A percentile compares a stretch with the other conserved stretches of the same genome.
These are phyloP conservation scores for Strigamia maritima DNA, from an alignment of 2,888 invertebrate genomes.

Conservation along the genomic window DNA sequence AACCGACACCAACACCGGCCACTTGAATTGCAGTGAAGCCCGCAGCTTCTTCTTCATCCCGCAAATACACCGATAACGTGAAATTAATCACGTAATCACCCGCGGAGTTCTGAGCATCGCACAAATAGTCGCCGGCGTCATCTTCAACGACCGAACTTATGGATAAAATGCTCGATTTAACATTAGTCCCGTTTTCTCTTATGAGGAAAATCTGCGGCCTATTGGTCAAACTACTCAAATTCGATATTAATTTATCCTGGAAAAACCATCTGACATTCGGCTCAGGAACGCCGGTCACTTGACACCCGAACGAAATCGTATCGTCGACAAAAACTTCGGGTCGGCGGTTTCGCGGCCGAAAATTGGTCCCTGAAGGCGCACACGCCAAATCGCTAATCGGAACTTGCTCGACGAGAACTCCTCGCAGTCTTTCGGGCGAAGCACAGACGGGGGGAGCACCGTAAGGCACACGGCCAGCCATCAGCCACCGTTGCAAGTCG, in stretches of 20 bases:
- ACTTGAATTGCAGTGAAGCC: slow-evolving; percentile 39
- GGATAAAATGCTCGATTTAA: slow-evolving; percentile 39
- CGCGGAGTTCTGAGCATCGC: slow-evolving; percentile 40
- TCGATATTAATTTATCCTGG: slow-evolving; percentile 73
- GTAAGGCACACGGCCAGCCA: slow-evolving; percentile 63
- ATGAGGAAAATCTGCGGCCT: slow-evolving; percentile 40
- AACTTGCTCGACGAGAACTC: slow-evolving; percentile 71
- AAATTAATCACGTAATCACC: slow-evolving; percentile 40
- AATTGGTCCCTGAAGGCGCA: slow-evolving; percentile 65
- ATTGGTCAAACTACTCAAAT: slow-evolving; percentile 51
- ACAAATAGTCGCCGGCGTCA: slow-evolving; percentile 41
- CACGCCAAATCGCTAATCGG: slow-evolving; percentile 80
- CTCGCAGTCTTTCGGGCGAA: slow-evolving; percentile 53
- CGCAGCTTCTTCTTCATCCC: slow-evolving; percentile 35
- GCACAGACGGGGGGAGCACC: slow-evolving; percentile 68
- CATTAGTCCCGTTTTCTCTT: slow-evolving; percentile 40
- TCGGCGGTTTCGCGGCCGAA: slow-evolving; percentile 26
- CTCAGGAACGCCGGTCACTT: slow-evolving; percentile 74
- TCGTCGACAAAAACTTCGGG: slow-evolving; percentile 76
- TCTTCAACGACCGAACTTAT: slow-evolving; percentile 37
- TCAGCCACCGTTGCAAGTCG: slow-evolving; percentile 76
- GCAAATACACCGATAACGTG: slow-evolving; percentile 35
- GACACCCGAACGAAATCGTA: slow-evolving; percentile 78
- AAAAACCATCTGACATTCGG: slow-evolving; percentile 82
- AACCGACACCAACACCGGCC: slow-evolving; percentile 42